Conservation (phyloP, 2,113 vertebrate genomes). For the Ammodytes marinus region DNA sequence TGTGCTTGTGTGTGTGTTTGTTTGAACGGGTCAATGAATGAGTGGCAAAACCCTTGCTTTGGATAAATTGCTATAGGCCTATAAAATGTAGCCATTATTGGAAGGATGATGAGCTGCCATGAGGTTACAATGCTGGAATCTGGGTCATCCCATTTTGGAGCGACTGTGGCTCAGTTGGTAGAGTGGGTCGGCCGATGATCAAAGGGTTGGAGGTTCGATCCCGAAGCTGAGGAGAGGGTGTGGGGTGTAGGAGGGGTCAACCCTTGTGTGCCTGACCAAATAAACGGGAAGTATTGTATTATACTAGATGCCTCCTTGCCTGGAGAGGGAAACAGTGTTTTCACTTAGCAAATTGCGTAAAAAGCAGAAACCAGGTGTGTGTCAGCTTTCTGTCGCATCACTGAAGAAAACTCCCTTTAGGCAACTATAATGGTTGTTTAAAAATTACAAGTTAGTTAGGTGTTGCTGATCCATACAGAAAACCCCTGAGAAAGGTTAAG, state of each 20-base stretch:
- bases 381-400: not conserved
- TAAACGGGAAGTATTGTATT: not conserved
- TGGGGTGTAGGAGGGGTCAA: constrained; percentile 17
- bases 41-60: too few relatives aligned
- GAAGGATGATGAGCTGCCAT: too few relatives aligned
- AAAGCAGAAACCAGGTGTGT: constrained; percentile 20
- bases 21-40: too few relatives aligned
- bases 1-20: too few relatives aligned
- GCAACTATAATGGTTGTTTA: constrained; percentile 4
- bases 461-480: not conserved
- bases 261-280: constrained; percentile 13
- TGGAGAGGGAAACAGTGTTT: not conserved
- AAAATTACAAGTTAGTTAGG: constrained; percentile 15
- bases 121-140: too few relatives aligned
- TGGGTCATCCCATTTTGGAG: too few relatives aligned
- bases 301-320: not conserved
- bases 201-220: too few relatives aligned
- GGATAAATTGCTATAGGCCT: too few relatives aligned
- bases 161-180: too few relatives aligned
- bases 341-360: not conserved
- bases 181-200: too few relatives aligned
- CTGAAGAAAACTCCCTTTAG: not conserved
- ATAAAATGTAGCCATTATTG: too few relatives aligned
- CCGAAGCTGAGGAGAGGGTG: too few relatives aligned
- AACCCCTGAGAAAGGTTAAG: constrained; percentile 2